These are phyloP conservation scores for Melierax canorus DNA, from an alignment of 2,113 vertebrate species.

Conservation along the genomic window DNA sequence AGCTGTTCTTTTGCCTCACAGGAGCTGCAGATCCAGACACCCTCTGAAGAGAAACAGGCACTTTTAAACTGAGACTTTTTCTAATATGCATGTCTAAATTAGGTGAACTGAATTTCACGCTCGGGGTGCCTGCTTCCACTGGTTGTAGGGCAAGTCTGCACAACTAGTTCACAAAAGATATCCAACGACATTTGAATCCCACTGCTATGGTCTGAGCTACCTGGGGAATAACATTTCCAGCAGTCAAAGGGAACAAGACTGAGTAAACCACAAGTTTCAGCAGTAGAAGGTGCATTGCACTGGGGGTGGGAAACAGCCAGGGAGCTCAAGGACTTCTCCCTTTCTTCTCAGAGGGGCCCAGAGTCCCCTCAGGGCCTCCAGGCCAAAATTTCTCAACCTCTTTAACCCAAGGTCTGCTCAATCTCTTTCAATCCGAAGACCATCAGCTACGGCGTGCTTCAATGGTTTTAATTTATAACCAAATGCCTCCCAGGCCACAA, in stretches of 20 bases:
- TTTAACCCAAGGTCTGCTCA: background rate
- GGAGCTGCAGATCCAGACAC: background rate
- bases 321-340: background rate
- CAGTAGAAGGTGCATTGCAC: background rate
- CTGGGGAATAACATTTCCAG: background rate
- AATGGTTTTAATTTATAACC: background rate
- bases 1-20: background rate
- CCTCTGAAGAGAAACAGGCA: background rate
- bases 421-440: background rate
- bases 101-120: background rate
- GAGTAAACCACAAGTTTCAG: background rate
- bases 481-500: background rate
- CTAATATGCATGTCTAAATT: accelerated
- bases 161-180: background rate
- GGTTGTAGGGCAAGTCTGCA: background rate
- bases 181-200: background rate
- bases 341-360: background rate
- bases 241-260: background rate
- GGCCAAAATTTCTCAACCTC: background rate
- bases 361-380: background rate
- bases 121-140: background rate
- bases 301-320: background rate
- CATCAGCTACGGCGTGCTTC: background rate
- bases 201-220: background rate
- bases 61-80: background rate